Conservation (phyloP, 2,888 invertebrate genomes). For the Mactromeris polynyma region DNA sequence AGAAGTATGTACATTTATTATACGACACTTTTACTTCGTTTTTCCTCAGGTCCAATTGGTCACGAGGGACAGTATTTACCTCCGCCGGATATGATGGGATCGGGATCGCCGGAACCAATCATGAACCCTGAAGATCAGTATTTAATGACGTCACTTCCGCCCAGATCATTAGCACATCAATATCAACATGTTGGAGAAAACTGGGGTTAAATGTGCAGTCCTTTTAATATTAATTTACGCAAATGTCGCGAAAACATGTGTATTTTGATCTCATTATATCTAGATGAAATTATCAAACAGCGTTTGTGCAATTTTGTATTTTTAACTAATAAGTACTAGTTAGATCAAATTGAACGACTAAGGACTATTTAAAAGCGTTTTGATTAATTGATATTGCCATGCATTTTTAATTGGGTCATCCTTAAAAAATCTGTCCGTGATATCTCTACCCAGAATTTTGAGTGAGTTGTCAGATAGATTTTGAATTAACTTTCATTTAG, state of each 20-base stretch:
- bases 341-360: too few species aligned
- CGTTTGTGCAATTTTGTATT: not conserved
- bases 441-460: too few species aligned
- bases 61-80: slow-evolving; percentile 74
- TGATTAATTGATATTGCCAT: too few species aligned
- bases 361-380: too few species aligned
- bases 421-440: too few species aligned
- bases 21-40: not conserved
- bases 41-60: slow-evolving; percentile 66
- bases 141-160: slow-evolving; percentile 60
- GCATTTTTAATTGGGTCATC: too few species aligned
- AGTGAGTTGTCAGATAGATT: too few species aligned
- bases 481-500: too few species aligned
- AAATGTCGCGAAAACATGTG: slow-evolving; percentile 3
- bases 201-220: slow-evolving; percentile 44
- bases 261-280: not conserved
- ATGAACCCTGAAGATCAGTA: slow-evolving; percentile 65
- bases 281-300: not conserved
- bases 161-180: slow-evolving; percentile 46
- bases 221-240: not conserved
- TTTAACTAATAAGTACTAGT: too few species aligned
- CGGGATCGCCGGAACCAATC: slow-evolving; percentile 74
- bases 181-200: slow-evolving; percentile 55
- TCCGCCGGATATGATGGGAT: slow-evolving; percentile 73
- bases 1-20: too few species aligned